phyloP scores from a whole-genome alignment of 1,140 invertebrate species.

The Oryzaephilus surinamensis region DNA sequence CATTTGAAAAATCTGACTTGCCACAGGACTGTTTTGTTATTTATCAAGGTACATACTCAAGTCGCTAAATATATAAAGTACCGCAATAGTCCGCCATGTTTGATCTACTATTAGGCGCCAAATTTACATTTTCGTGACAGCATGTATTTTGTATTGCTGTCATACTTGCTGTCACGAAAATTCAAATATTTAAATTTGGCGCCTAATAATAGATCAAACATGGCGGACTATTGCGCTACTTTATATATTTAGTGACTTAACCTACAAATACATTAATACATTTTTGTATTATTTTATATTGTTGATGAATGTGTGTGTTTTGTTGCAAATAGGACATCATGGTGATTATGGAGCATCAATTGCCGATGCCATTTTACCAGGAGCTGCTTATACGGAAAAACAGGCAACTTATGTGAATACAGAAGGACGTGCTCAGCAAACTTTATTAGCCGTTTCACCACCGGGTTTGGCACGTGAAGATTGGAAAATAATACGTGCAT shows the following conservation, averaged over 20 bases:
- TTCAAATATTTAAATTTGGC: too few species aligned
- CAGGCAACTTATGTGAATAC: conserved; percentile 94
- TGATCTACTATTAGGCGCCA: too few species aligned
- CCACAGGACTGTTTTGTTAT: conserved; percentile 78
- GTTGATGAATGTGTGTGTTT: too few species aligned
- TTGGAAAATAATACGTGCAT: conserved; percentile 89
- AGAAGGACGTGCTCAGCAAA: conserved; percentile 94
- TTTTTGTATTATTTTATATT: conserved; percentile 7
- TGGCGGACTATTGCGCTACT: too few species aligned
- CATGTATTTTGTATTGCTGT: too few species aligned
- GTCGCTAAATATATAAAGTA: too few species aligned
- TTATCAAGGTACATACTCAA: conserved; percentile 94
- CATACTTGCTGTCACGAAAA: too few species aligned
- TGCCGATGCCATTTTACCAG: conserved; percentile 90
- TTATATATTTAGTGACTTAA: too few species aligned
- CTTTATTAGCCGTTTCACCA: conserved; percentile 78
- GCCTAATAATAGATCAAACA: too few species aligned
- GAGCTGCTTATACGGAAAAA: conserved; percentile 98
- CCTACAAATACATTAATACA: background rate
- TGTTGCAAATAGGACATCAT: too few species aligned
- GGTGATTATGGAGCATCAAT: conserved; percentile 88
- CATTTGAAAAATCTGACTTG: conserved; percentile 66
- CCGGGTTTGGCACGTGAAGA: conserved; percentile 91
- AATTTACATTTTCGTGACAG: too few species aligned
- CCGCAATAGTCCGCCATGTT: too few species aligned